Evolutionary conservation across 2,113 vertebrate genomes (phyloP).

Genomic region (Rhagologus leucostigma): DNA sequence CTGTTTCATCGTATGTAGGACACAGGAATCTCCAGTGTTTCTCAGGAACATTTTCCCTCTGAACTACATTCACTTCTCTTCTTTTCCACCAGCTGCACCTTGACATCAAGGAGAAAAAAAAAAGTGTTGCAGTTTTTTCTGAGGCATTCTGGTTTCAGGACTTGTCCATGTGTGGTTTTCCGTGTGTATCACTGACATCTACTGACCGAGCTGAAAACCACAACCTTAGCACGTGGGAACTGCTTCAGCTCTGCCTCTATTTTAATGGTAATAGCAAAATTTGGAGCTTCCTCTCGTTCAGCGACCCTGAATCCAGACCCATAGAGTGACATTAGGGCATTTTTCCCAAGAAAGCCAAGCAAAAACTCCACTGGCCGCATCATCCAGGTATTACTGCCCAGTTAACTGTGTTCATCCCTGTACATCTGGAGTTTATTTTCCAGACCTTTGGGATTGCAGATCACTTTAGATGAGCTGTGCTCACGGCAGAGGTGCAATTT

Average conservation of each 20-base stretch:
- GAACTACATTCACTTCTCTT: background rate
- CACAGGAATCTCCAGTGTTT: background rate
- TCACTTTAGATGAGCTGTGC: background rate
- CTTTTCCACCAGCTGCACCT: background rate
- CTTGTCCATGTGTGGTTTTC: background rate
- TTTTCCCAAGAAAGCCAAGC: background rate
- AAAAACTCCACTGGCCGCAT: background rate
- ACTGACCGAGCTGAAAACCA: background rate
- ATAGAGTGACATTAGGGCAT: background rate
- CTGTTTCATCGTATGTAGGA: background rate
- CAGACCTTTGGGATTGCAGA: background rate
- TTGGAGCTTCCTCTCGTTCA: background rate
- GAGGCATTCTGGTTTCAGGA: background rate
- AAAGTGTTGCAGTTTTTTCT: background rate
- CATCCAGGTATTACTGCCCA: background rate
- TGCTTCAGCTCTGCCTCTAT: background rate
- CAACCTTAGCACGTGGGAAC: background rate
- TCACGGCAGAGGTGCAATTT: rapidly evolving
- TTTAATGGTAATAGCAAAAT: background rate
- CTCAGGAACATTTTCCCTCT: background rate
- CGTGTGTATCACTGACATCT: background rate
- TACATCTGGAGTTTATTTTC: background rate
- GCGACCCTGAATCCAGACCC: background rate
- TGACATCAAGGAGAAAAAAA: background rate
- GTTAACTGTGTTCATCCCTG: background rate